A percentile compares a stretch with the other conserved stretches of the same genome.
Conservation (phyloP, 1,140 invertebrate genomes). For the Cherax destructor region DNA sequence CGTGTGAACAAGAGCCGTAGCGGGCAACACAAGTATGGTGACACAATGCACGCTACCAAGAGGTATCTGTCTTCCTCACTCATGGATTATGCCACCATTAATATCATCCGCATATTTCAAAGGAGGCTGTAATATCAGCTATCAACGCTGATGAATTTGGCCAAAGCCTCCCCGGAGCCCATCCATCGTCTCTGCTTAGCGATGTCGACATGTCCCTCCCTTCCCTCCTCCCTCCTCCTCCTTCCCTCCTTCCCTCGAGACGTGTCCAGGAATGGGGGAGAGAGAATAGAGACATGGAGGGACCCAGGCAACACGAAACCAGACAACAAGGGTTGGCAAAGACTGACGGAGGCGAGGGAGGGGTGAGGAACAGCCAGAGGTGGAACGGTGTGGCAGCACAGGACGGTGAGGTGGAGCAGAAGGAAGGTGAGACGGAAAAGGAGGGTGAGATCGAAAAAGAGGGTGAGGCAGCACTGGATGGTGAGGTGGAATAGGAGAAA, state of each 20-base stretch:
- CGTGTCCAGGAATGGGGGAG: neutral
- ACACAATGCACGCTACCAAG: neutral
- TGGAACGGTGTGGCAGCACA: too few species aligned
- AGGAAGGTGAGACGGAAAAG: too few species aligned
- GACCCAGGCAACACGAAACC: neutral
- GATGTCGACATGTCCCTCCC: conserved; percentile 1
- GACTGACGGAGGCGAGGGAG: too few species aligned
- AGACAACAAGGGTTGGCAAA: neutral
- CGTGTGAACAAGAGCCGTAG: neutral
- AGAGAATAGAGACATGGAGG: neutral
- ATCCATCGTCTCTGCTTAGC: conserved; percentile 36
- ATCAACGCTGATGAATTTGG: conserved; percentile 23
- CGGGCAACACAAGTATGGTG: neutral
- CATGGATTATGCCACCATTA: conserved; percentile 33
- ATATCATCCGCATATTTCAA: conserved; percentile 44
- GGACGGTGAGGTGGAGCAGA: too few species aligned
- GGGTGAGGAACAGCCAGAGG: too few species aligned
- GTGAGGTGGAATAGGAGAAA: too few species aligned
- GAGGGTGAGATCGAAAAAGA: too few species aligned
- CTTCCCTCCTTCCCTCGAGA: neutral
- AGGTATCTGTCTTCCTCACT: conserved; percentile 18
- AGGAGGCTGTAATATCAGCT: conserved; percentile 31
- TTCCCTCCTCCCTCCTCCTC: neutral
- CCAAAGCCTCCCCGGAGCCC: conserved; percentile 22
- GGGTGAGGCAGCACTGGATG: too few species aligned